Evolutionary conservation across 2,797 vertebrate species (phyloP).

Genomic region (Zalophus californianus): DNA sequence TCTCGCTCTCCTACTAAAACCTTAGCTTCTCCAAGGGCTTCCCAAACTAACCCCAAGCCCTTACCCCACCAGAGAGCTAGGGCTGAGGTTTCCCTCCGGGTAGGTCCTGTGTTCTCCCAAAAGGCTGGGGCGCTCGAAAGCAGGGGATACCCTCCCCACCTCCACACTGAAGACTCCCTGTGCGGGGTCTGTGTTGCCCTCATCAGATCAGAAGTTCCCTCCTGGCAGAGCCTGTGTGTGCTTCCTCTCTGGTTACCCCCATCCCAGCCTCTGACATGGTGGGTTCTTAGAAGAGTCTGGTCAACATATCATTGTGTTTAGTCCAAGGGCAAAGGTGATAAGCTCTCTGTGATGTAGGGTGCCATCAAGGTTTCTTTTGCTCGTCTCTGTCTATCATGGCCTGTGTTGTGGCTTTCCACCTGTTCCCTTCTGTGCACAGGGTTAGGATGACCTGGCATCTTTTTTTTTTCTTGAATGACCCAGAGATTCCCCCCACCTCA

Average conservation of each 20-base stretch:
- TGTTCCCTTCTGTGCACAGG: neutral
- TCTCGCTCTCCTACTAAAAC: neutral
- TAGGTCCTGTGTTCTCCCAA: neutral
- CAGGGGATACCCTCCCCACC: neutral
- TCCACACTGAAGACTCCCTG: neutral
- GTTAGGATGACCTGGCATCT: neutral
- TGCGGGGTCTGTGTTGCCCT: neutral
- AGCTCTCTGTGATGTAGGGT: neutral
- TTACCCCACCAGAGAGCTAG: neutral
- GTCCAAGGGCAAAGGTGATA: neutral
- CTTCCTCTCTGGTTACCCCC: neutral
- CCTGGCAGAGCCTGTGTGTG: neutral
- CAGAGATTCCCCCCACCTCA: neutral
- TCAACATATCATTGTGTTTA: neutral
- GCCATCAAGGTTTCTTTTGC: slow-evolving; percentile 6
- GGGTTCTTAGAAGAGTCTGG: neutral
- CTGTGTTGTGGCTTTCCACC: neutral
- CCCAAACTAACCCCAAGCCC: neutral
- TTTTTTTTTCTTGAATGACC: neutral
- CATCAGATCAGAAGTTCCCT: neutral
- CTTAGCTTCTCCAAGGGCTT: neutral
- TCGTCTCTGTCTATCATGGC: neutral
- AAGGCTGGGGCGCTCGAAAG: neutral
- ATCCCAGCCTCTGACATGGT: neutral
- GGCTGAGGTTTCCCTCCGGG: accelerated